A percentile compares a stretch with the other conserved stretches of the same genome.
Evolutionary conservation across 2,888 invertebrate species (phyloP).

Genomic region (Abrostola tripartita): DNA sequence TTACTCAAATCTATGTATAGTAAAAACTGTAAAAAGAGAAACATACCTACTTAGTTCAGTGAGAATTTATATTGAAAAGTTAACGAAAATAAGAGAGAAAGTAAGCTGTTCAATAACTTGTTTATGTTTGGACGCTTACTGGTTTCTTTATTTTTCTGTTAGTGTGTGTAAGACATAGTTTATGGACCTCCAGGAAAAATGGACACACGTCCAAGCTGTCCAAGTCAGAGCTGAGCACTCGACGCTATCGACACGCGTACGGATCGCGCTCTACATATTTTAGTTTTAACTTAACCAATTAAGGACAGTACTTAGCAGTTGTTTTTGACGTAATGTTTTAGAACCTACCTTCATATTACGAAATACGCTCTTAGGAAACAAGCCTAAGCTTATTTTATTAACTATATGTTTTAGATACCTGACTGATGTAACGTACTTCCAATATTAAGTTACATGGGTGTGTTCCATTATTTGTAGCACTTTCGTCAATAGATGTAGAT

Average conservation of each 20-base stretch:
- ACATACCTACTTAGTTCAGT: not conserved
- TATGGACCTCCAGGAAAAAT: no score
- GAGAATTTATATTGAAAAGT: not conserved
- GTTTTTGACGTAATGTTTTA: no score
- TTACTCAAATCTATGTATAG: not conserved
- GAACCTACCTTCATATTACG: no score
- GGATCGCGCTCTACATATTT: no score
- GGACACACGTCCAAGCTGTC: no score
- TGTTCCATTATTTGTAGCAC: slow-evolving; percentile 46
- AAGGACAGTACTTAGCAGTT: no score
- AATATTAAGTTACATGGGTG: slow-evolving; percentile 39
- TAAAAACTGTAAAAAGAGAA: not conserved
- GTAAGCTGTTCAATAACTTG: not conserved
- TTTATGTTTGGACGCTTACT: not conserved
- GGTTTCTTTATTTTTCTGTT: not conserved
- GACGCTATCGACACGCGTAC: no score
- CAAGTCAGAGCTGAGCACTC: no score
- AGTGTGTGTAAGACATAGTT: not conserved
- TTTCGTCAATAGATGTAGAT: slow-evolving; percentile 58
- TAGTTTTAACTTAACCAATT: no score
- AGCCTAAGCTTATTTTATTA: no score
- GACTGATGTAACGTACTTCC: slow-evolving; percentile 13
- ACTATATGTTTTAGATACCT: no score
- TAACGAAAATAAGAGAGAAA: not conserved
- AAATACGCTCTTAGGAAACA: no score